These are phyloP conservation scores for Fringilla coelebs DNA, from an alignment of 2,797 vertebrate species.

Conservation along the genomic window DNA sequence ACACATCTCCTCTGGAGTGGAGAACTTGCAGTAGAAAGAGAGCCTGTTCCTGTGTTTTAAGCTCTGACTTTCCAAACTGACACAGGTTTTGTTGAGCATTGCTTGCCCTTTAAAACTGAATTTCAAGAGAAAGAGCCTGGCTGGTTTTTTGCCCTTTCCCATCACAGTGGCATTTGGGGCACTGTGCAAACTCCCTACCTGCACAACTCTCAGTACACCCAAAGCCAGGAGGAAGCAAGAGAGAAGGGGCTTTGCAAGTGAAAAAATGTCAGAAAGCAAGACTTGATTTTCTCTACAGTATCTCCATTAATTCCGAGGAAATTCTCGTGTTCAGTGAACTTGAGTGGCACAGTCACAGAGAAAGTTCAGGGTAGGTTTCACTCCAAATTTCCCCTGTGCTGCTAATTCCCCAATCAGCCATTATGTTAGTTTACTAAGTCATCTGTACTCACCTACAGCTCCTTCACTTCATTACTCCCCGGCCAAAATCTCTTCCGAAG, in stretches of 20 bases:
- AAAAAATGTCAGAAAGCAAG: not conserved
- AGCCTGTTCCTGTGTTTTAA: not conserved
- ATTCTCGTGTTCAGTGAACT: not conserved
- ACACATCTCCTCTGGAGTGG: not conserved
- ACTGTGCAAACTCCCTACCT: not conserved
- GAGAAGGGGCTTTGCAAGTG: not conserved
- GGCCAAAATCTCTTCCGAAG: constrained; percentile 73
- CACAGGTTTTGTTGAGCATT: not conserved
- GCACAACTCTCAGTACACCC: not conserved
- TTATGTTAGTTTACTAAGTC: constrained; percentile 71
- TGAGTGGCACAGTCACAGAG: not conserved
- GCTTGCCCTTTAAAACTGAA: not conserved
- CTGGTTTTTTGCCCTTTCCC: not conserved
- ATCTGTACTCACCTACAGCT: constrained; percentile 71
- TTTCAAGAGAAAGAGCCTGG: not conserved
- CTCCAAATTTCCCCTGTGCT: constrained; percentile 28
- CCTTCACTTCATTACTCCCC: constrained; percentile 79
- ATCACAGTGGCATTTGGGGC: not conserved
- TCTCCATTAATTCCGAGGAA: constrained; percentile 1
- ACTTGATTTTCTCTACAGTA: not conserved
- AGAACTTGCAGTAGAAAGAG: not conserved
- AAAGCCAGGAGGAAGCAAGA: not conserved
- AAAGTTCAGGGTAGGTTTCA: constrained; percentile 37
- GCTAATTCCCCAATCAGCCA: constrained; percentile 73
- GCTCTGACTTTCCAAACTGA: not conserved